Evolutionary conservation across 2,113 vertebrate genomes (phyloP), one percentile per base, ranked within the genome.

Genomic region (Neoarius graeffei): DNA sequence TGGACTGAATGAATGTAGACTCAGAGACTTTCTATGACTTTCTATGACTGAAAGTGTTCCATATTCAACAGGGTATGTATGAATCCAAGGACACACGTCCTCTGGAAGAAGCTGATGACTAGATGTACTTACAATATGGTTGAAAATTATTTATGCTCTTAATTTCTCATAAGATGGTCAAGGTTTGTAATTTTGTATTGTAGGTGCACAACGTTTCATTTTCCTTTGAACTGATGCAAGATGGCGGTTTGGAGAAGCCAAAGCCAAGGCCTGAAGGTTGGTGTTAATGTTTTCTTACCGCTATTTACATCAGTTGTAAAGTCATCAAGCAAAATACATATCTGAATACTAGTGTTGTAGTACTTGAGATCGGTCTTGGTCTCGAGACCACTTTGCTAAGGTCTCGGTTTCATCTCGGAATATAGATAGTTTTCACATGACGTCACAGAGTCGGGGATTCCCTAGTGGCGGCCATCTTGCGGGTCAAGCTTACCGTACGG

Each of bases 191-290:
- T 84, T 80, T 10, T 86, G 71, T 91, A 52, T 69, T 86, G 52
- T 92, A 99, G 98, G 98, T 99, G 1, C 92, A 98, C 92, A 99
- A 99, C 6, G 97, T 99, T 64, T 97, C 97, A 57, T 98, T 99
- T 92, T 97, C 97, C 1, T 99, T 99, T 92, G 98, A 99, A 76
- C 96, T 99, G 91, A 99, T 99, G 98, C 97, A 99, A 91, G 98
- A 99, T 25, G 97, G 97, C 86, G 97, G 97, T 57, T 86, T 99
- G 93, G 97, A 98, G 94, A 98, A 97, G 92, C 98, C 98, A 81
- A 99, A 99, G 79, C 98, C 98, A 35, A 94, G 98, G 80, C 97
- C 97, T 71, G 98, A 99, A 96, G 98, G 98, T 99, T 95, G 2
- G 91, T 69, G 71, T 71, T 27, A 52, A 20, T 56, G 0, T 77